These are phyloP conservation scores for Nephrocerus scutellatus DNA, from an alignment of 2,888 invertebrate genomes.

Conservation along the genomic window DNA sequence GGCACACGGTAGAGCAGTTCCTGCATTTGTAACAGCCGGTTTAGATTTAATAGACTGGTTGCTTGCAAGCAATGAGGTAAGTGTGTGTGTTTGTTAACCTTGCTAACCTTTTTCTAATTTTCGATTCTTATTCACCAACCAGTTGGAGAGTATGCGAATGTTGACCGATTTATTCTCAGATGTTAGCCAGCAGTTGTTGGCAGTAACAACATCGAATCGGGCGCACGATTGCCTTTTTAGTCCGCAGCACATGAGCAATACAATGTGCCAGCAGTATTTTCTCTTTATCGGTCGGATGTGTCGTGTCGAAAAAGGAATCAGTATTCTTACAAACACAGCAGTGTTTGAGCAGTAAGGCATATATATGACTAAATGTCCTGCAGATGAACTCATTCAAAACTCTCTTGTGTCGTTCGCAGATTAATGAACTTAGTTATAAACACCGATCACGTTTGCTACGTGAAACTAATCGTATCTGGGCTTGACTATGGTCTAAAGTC, in stretches of 20 bases:
- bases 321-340: constrained; percentile 64
- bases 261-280: constrained; percentile 92
- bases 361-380: not conserved
- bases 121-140: too few species aligned
- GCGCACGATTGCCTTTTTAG: constrained; percentile 84
- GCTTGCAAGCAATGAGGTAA: constrained; percentile 38
- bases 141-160: constrained; percentile 63
- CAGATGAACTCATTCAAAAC: not conserved
- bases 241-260: constrained; percentile 79
- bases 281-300: constrained; percentile 84
- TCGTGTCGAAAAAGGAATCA: constrained; percentile 60
- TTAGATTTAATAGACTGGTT: constrained; percentile 46
- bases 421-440: constrained; percentile 71
- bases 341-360: constrained; percentile 65
- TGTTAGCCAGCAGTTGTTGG: constrained; percentile 66
- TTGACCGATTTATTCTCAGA: constrained; percentile 75
- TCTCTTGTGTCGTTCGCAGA: constrained; percentile 48
- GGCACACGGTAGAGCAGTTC: constrained; percentile 43
- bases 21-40: constrained; percentile 42
- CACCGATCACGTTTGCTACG: constrained; percentile 84
- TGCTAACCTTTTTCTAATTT: not conserved
- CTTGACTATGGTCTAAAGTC: constrained; percentile 79
- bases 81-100: not conserved
- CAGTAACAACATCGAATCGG: constrained; percentile 64
- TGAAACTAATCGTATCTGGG: constrained; percentile 87